Evolutionary conservation across 2,113 vertebrate species (phyloP).

Genomic region (Papio anubis): DNA sequence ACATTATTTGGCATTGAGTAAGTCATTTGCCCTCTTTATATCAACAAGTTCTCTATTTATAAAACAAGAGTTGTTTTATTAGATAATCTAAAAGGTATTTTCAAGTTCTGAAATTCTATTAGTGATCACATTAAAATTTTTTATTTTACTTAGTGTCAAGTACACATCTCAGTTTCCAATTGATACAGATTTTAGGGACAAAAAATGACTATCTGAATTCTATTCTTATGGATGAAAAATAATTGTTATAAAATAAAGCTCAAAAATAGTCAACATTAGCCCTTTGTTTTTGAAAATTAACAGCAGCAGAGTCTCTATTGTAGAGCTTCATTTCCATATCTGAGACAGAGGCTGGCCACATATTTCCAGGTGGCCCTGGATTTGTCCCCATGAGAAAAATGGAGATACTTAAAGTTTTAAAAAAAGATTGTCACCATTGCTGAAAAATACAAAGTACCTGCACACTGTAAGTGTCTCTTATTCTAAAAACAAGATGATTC

Average conservation of each 20-base stretch:
- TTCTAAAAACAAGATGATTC: neutral
- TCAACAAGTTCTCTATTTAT: neutral
- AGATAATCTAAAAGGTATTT: neutral
- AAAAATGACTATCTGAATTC: neutral
- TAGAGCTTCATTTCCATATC: neutral
- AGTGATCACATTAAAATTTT: neutral
- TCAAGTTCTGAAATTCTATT: neutral
- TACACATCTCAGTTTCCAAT: neutral
- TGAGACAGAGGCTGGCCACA: neutral
- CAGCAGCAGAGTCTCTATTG: neutral
- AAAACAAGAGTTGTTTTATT: neutral
- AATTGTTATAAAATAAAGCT: neutral
- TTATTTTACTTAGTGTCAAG: neutral
- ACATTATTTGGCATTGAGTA: neutral
- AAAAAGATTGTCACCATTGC: neutral
- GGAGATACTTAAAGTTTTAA: neutral
- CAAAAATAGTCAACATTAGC: neutral
- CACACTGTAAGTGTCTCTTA: no score
- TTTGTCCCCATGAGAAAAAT: neutral
- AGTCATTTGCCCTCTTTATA: neutral
- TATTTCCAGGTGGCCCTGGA: rapidly evolving
- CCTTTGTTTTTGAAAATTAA: neutral
- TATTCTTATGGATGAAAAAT: neutral
- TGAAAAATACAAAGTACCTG: neutral
- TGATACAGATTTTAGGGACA: neutral